A percentile compares a stretch with the other conserved stretches of the same genome.
Conservation (phyloP, 2,113 vertebrate species). For the Eudyptes chrysolophus region DNA sequence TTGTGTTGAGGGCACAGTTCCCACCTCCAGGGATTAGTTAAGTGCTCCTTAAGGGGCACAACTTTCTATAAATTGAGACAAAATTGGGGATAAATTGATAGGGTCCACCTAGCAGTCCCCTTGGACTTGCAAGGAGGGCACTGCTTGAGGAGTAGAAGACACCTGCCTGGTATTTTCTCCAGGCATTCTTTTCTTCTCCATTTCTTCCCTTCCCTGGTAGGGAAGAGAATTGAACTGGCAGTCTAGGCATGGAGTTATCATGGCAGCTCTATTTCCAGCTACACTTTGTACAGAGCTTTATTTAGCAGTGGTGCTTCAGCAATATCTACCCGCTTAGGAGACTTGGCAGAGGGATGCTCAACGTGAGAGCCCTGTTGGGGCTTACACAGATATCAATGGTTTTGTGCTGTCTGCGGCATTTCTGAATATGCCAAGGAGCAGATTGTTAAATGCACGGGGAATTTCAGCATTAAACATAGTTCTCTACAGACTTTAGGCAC, state of each 20-base stretch:
- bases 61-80: neutral
- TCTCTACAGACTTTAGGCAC: neutral
- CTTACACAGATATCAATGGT: neutral
- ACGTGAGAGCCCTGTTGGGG: neutral
- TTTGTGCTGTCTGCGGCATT: neutral
- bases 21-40: neutral
- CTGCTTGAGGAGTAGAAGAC: neutral
- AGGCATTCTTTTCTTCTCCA: too few relatives aligned
- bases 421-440: neutral
- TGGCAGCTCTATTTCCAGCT: neutral
- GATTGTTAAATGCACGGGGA: neutral
- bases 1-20: neutral
- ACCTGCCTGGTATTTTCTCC: too few relatives aligned
- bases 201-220: neutral
- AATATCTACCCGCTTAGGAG: neutral
- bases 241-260: neutral
- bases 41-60: neutral
- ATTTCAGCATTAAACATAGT: neutral
- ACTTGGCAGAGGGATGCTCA: neutral
- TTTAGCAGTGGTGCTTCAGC: neutral
- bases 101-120: neutral
- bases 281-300: neutral
- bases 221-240: neutral
- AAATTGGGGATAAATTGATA: neutral
- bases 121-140: neutral